A percentile compares a stretch with the other conserved stretches of the same genome.
Conservation (phyloP, 2,113 vertebrate species). For the Saguinus midas region DNA sequence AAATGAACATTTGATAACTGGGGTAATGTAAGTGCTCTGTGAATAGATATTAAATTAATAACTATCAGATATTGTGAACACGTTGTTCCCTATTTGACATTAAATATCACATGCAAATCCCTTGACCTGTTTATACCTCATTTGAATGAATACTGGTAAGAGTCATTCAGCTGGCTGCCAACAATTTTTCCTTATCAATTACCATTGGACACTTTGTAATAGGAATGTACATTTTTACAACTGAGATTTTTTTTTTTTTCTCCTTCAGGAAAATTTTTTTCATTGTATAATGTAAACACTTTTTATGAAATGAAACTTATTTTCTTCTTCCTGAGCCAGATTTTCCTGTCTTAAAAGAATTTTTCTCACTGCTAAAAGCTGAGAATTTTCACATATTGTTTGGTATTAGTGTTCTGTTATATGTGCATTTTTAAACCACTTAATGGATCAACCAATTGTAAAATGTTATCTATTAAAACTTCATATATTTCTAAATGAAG, state of each 20-base stretch:
- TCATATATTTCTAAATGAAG: not conserved
- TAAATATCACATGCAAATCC: not conserved
- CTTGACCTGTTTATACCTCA: not conserved
- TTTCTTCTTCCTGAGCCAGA: not conserved
- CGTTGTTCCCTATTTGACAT: not conserved
- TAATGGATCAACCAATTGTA: not conserved
- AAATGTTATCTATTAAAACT: conserved; percentile 2
- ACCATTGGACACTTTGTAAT: not conserved
- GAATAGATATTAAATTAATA: not conserved
- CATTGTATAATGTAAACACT: not conserved
- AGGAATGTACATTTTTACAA: not conserved
- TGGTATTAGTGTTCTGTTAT: not conserved
- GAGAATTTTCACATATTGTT: not conserved
- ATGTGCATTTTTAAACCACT: not conserved
- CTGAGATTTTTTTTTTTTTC: not conserved
- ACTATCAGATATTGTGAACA: not conserved
- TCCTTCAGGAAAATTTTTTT: not conserved
- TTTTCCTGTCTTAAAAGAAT: not conserved
- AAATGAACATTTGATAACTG: not conserved
- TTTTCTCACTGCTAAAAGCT: not conserved
- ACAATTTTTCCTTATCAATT: not conserved
- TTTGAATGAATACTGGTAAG: not conserved
- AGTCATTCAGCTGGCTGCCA: not conserved
- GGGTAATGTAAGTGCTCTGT: fast-evolving
- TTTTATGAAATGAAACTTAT: not conserved